Base-by-base conservation (phyloP, 1,140 invertebrate species). In the Choristoneura fumiferana region DNA sequence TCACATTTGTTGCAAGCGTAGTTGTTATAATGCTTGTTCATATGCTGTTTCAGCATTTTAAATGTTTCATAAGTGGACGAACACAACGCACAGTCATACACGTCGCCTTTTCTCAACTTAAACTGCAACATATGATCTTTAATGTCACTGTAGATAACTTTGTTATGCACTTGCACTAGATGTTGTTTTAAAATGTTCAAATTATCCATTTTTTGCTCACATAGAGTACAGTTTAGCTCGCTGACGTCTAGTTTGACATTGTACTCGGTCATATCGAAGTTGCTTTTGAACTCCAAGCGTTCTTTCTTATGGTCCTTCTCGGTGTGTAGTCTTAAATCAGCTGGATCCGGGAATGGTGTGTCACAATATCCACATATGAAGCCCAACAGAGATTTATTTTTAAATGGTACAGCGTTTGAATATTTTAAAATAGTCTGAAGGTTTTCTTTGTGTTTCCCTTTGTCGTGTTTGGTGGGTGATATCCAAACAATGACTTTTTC, bases 11-110 rank as follows among this genome's bases (percentile, higher is more conserved):
- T 63, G 12, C 84, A 87, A 4, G 52, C 67, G 33, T 84, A 87
- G 17, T 87, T 85, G 10, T 66, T 71, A 15, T 87, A 84, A 54
- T 91, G 89, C 1, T 83, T 78, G 14, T 84, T 83, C 81, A 89
- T 84, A 15, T 91, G 90, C 34, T 85, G 82, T 65, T 85, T 83
- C 0, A 87, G 33, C 84, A 85, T 87, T 58, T 87, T 87, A 39
- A 87, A 87, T 0, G 84, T 85, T 14, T 85, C 82, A 37, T 85
- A 87, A 0, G 75, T 84, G 0, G 71, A 78, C 0, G 76, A 54
- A 10, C 84, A 87, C 69, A 83, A 69, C 0, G 74, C 77, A 60
- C 84, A 87, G 10, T 83, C 73, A 33, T 78, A 81, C 0, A 76
- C 58, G 22, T 84, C 81, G 0, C 80, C 82, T 56, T 80, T 81